Conservation (phyloP, 1,140 invertebrate genomes). For the Magallana gigas region DNA sequence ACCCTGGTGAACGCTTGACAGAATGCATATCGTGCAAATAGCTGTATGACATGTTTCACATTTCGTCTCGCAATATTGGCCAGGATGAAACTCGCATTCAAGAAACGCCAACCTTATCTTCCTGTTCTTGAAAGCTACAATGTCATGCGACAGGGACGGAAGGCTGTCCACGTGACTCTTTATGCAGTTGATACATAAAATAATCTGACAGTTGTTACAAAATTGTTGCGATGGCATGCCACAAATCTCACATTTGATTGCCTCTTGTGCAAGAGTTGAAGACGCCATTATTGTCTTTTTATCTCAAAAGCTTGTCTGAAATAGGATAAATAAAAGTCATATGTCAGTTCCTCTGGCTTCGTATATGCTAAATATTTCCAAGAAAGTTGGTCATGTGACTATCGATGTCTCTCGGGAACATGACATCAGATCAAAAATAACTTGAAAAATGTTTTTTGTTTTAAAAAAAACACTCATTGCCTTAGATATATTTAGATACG, state of each 20-base stretch:
- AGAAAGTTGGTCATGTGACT: too few relatives aligned
- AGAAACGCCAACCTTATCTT: not conserved
- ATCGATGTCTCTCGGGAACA: too few relatives aligned
- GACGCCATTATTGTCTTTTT: not conserved
- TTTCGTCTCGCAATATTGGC: too few relatives aligned
- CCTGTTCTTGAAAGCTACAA: not conserved
- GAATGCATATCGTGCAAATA: not conserved
- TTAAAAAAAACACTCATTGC: too few relatives aligned
- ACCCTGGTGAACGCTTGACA: not conserved
- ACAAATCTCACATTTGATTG: not conserved
- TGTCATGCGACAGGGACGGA: not conserved
- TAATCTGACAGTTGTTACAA: not conserved
- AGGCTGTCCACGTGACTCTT: not conserved
- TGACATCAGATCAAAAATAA: too few relatives aligned
- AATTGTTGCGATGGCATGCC: not conserved
- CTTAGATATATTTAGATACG: too few relatives aligned
- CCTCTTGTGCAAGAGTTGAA: not conserved
- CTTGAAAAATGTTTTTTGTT: too few relatives aligned
- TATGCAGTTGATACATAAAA: not conserved
- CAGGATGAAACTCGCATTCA: not conserved
- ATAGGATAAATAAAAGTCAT: not conserved
- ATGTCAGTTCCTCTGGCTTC: too few relatives aligned
- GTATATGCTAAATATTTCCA: too few relatives aligned
- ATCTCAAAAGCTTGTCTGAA: not conserved
- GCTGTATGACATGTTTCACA: not conserved